Evolutionary conservation across 2,888 invertebrate genomes (phyloP).

Genomic region (Plebejus argus): DNA sequence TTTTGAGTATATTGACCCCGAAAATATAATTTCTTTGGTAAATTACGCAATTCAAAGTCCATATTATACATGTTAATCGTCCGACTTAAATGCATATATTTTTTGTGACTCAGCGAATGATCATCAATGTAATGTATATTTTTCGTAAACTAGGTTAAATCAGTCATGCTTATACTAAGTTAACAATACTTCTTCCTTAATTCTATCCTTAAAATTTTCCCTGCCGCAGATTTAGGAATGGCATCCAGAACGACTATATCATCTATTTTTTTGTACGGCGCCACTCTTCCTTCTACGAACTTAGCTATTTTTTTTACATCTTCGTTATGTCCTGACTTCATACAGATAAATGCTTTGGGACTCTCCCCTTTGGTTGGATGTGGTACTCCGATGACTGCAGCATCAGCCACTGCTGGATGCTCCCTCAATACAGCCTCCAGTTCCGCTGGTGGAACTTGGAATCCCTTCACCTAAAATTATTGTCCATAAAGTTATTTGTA

Average conservation of each 20-base stretch:
- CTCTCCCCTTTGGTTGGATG: conserved; percentile 87
- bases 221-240: conserved; percentile 88
- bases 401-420: conserved; percentile 89
- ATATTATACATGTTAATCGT: background rate
- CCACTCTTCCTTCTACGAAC: conserved; percentile 85
- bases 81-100: background rate
- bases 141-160: background rate
- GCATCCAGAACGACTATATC: conserved; percentile 84
- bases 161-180: background rate
- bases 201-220: conserved; percentile 87
- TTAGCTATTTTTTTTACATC: conserved; percentile 80
- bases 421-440: conserved; percentile 87
- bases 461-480: conserved; percentile 80
- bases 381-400: conserved; percentile 91
- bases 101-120: background rate
- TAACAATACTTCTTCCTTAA: conserved; percentile 69
- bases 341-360: conserved; percentile 88
- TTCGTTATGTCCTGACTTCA: conserved; percentile 53
- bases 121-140: background rate
- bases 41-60: background rate
- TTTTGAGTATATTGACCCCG: background rate
- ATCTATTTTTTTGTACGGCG: conserved; percentile 87
- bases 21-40: background rate
- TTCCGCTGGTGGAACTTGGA: conserved; percentile 94
- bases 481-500: background rate